Evolutionary conservation across 2,797 vertebrate genomes (phyloP).

Genomic region (Sciaenops ocellatus): DNA sequence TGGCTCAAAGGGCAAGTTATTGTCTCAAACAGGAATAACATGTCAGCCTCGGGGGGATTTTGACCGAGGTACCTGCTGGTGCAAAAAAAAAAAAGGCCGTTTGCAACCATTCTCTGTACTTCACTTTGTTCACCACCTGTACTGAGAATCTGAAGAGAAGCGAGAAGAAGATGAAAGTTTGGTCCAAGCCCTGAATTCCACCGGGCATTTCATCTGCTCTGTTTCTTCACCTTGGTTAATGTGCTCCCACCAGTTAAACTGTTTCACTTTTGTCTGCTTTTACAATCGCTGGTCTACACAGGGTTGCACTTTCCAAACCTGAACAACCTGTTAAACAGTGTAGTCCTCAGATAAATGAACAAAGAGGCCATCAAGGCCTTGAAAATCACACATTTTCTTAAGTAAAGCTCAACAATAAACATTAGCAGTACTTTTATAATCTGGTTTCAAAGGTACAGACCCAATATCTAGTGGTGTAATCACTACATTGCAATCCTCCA

Average conservation of each 20-base stretch:
- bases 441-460: neutral
- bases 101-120: conserved; percentile 49
- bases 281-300: too few relatives aligned
- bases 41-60: conserved; percentile 63
- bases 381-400: too few relatives aligned
- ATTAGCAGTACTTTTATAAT: neutral
- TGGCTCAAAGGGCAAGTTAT: conserved; percentile 68
- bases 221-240: too few relatives aligned
- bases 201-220: too few relatives aligned
- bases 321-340: too few relatives aligned
- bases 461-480: neutral
- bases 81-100: conserved; percentile 38
- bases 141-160: conserved; percentile 5
- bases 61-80: conserved; percentile 49
- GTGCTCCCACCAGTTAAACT: too few relatives aligned
- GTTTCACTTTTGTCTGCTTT: too few relatives aligned
- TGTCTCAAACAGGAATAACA: conserved; percentile 72
- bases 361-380: neutral
- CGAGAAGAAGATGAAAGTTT: neutral
- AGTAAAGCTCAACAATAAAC: neutral
- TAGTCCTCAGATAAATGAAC: neutral
- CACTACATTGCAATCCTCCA: too few relatives aligned
- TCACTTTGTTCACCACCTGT: conserved; percentile 32
- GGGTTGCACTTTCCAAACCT: too few relatives aligned
- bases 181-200: too few relatives aligned